phyloP scores from a whole-genome alignment of 2,113 vertebrate genomes.

The Tupaia tana region DNA sequence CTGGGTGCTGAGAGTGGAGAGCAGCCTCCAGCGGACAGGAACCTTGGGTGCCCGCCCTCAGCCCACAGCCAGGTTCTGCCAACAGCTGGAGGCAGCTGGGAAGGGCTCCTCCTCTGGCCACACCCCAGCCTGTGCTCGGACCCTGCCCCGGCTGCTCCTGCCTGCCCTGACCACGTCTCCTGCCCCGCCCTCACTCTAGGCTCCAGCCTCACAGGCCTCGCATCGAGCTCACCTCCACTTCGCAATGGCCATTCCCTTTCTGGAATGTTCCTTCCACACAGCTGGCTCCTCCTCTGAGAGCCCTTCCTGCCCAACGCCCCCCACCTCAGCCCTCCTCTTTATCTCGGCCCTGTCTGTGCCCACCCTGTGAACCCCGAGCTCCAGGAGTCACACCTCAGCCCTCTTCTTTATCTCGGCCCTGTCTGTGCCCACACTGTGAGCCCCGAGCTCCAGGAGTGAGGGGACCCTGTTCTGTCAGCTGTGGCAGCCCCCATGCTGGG shows the following conservation, averaged over 20 bases:
- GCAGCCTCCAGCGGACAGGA: not conserved
- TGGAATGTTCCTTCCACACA: not conserved
- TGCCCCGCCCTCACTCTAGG: too few relatives aligned
- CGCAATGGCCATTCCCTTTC: not conserved
- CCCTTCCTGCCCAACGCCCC: too few relatives aligned
- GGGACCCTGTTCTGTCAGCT: not conserved
- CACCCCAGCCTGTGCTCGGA: too few relatives aligned
- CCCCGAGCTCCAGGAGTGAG: not conserved
- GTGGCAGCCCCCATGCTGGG: fast-evolving
- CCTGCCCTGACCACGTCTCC: fast-evolving
- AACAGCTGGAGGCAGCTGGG: fast-evolving
- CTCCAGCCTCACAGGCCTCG: not conserved
- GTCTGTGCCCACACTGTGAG: too few relatives aligned
- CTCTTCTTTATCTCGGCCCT: too few relatives aligned
- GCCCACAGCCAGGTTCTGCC: not conserved
- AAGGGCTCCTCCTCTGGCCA: too few relatives aligned
- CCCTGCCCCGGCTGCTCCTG: fast-evolving
- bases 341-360: too few relatives aligned
- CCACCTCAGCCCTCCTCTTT: too few relatives aligned
- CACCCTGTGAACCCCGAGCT: not conserved
- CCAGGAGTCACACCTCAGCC: too few relatives aligned
- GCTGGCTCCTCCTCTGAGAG: not conserved
- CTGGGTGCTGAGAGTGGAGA: not conserved
- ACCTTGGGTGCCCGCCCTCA: too few relatives aligned
- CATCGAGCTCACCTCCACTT: not conserved